Conservation (phyloP, 53 echinoderm and acorn worm species). For the Paracentrotus lividus region DNA sequence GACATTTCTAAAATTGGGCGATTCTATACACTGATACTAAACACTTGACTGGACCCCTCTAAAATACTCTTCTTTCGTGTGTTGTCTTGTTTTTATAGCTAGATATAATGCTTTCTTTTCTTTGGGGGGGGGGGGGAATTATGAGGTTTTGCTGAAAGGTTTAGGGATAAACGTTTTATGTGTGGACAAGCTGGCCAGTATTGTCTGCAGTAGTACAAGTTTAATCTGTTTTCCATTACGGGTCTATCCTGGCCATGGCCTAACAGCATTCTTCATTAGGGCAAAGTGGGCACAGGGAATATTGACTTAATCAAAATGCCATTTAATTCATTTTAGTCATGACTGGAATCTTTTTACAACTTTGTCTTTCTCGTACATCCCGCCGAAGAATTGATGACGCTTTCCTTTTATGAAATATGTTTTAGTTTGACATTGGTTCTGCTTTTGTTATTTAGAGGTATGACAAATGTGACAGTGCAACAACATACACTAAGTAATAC, state of each 20-base stretch:
- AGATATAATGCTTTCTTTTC: too few relatives aligned
- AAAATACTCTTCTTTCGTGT: too few relatives aligned
- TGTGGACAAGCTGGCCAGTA: too few relatives aligned
- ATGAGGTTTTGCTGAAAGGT: too few relatives aligned
- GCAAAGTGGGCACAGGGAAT: conserved; percentile 43
- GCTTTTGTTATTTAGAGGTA: not conserved
- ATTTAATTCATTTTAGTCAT: conserved; percentile 48
- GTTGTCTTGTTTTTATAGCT: too few relatives aligned
- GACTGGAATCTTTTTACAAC: not conserved
- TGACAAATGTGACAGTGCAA: not conserved
- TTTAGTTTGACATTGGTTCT: not conserved
- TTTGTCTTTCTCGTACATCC: not conserved
- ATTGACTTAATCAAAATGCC: conserved; percentile 53
- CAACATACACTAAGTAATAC: not conserved
- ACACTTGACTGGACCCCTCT: too few relatives aligned
- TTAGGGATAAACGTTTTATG: too few relatives aligned
- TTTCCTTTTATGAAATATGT: not conserved
- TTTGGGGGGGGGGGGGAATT: too few relatives aligned
- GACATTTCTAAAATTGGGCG: too few relatives aligned
- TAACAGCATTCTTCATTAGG: conserved; percentile 18
- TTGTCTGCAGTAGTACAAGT: not conserved
- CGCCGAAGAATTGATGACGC: not conserved
- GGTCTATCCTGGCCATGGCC: not conserved
- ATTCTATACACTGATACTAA: too few relatives aligned
- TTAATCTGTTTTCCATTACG: conserved; percentile 62